phyloP scores from a whole-genome alignment of 1,140 invertebrate genomes.

The Drosophila santomea region DNA sequence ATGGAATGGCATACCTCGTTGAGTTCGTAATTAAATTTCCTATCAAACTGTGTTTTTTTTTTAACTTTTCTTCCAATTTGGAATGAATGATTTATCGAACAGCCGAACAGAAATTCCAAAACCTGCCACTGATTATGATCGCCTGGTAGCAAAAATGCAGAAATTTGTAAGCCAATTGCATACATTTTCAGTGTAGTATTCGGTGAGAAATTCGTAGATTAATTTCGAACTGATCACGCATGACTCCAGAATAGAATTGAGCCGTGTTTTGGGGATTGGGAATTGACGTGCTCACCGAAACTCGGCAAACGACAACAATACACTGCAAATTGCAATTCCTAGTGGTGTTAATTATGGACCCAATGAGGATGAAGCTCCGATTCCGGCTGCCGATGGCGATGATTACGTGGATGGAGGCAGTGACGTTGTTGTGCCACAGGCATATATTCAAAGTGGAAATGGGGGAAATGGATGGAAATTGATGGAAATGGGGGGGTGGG shows the following conservation, averaged over 20 bases:
- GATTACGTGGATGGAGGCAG: neutral
- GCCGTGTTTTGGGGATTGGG: neutral
- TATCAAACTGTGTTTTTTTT: too few species aligned
- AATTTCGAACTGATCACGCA: slow-evolving; percentile 6
- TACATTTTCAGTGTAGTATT: too few species aligned
- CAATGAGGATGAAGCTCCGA: slow-evolving; percentile 1
- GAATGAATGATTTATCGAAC: too few species aligned
- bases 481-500: too few species aligned
- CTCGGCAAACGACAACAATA: slow-evolving; percentile 26
- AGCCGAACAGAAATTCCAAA: too few species aligned
- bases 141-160: too few species aligned
- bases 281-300: neutral
- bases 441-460: slow-evolving; percentile 3
- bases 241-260: slow-evolving; percentile 2
- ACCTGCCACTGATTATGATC: too few species aligned
- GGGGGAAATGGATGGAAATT: neutral
- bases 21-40: too few species aligned
- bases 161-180: too few species aligned
- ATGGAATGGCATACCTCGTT: too few species aligned
- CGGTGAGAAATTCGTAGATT: too few species aligned
- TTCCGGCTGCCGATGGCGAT: slow-evolving; percentile 3
- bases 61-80: too few species aligned
- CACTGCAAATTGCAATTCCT: slow-evolving; percentile 30
- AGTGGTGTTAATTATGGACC: slow-evolving; percentile 42
- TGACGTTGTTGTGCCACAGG: slow-evolving; percentile 12